Evolutionary conservation across 2,888 invertebrate genomes (phyloP).

Genomic region (Dorcus hopei): DNA sequence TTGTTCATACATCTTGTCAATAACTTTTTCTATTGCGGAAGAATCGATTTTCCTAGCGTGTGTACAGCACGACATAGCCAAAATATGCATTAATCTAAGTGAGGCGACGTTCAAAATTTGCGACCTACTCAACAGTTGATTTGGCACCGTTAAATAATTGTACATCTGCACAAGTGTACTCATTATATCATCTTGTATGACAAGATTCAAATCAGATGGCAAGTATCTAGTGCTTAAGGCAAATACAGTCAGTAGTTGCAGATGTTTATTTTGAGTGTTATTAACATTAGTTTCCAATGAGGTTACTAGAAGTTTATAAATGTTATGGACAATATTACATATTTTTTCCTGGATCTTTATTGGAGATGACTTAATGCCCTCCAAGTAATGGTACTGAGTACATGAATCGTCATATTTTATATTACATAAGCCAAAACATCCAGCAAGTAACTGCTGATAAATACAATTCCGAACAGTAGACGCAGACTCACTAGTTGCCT

Average conservation of each 20-base stretch:
- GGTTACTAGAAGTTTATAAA: constrained; percentile 53
- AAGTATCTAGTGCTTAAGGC: constrained; percentile 56
- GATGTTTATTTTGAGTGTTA: constrained; percentile 40
- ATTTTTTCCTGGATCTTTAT: constrained; percentile 53
- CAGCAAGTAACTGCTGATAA: constrained; percentile 54
- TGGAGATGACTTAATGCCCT: constrained; percentile 55
- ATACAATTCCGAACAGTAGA: constrained; percentile 42
- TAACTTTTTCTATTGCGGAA: constrained; percentile 51
- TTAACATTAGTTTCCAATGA: constrained; percentile 45
- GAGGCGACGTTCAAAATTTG: constrained; percentile 51
- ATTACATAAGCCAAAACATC: constrained; percentile 53
- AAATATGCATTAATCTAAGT: constrained; percentile 54
- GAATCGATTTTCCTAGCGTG: constrained; percentile 52
- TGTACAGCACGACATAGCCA: constrained; percentile 55
- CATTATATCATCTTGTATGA: constrained; percentile 55
- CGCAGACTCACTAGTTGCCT: constrained; percentile 34
- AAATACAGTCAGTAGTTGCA: constrained; percentile 54
- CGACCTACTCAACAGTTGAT: constrained; percentile 33
- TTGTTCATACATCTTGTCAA: constrained; percentile 54
- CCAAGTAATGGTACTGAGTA: constrained; percentile 56
- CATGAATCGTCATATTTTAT: constrained; percentile 42
- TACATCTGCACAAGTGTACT: constrained; percentile 45
- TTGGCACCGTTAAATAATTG: constrained; percentile 29
- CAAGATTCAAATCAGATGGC: constrained; percentile 56
- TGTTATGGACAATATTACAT: constrained; percentile 53